phyloP scores from a whole-genome alignment of 2,113 vertebrate genomes.

The Neogale vison region DNA sequence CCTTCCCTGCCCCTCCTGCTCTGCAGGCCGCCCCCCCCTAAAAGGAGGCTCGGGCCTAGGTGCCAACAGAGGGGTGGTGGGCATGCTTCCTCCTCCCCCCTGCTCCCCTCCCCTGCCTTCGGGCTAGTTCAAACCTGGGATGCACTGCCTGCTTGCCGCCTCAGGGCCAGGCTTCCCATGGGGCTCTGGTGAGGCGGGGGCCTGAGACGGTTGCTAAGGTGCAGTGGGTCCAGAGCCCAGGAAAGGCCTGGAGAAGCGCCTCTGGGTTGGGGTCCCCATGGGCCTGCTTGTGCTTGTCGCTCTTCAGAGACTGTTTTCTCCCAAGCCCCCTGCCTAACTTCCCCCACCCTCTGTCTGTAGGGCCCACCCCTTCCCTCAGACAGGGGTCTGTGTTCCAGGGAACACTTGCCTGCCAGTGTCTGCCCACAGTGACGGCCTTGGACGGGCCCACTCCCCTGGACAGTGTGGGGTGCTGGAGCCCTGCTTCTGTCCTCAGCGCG shows the following conservation, averaged over 20 bases:
- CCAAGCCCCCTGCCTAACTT: too few relatives aligned
- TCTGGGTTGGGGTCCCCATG: fast-evolving
- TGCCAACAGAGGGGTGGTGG: neutral
- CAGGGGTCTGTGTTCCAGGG: neutral
- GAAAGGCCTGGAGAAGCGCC: too few relatives aligned
- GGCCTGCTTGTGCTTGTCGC: neutral
- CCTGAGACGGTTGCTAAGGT: fast-evolving
- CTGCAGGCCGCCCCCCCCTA: neutral
- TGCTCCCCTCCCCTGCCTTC: neutral
- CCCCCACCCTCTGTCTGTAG: fast-evolving
- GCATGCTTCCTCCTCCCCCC: neutral
- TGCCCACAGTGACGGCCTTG: neutral
- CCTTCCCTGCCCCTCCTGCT: neutral
- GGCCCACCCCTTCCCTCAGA: neutral
- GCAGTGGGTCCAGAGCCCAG: fast-evolving
- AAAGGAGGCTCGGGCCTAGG: neutral
- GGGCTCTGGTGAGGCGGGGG: fast-evolving
- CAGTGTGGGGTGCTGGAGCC: neutral
- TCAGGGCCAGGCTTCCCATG: neutral
- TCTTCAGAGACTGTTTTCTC: neutral
- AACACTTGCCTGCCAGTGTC: neutral
- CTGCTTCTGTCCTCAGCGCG: neutral
- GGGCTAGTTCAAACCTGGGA: fast-evolving
- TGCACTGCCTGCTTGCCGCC: neutral
- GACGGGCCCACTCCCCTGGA: neutral